Conservation (phyloP, 1,140 invertebrate species). For the Lysiphlebus fabarum region DNA sequence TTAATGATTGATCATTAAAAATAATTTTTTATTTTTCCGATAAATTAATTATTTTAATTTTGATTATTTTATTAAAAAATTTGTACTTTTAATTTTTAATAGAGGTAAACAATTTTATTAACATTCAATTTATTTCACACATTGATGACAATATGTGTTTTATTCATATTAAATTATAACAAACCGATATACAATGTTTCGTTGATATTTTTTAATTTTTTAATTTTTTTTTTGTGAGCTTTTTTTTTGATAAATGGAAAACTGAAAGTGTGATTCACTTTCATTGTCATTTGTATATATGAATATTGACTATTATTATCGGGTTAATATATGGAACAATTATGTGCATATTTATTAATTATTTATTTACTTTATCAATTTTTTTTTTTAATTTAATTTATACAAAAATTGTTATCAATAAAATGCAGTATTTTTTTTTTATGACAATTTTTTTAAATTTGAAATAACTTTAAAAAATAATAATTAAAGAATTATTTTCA, state of each 20-base stretch:
- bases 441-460: neutral
- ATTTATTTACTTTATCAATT: too few relatives aligned
- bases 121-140: conserved; percentile 14
- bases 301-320: conserved; percentile 12
- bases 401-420: too few relatives aligned
- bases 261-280: conserved; percentile 43
- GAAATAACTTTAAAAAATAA: conserved; percentile 1
- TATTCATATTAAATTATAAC: neutral
- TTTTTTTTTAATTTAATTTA: too few relatives aligned
- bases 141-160: conserved; percentile 6
- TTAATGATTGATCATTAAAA: conserved; percentile 20
- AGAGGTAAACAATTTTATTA: conserved; percentile 24
- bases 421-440: too few relatives aligned
- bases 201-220: conserved; percentile 16
- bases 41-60: neutral
- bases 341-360: too few relatives aligned
- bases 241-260: conserved; percentile 28
- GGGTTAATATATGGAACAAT: too few relatives aligned
- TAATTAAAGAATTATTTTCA: neutral
- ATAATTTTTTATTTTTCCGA: conserved; percentile 12
- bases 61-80: conserved; percentile 20
- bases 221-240: conserved; percentile 17
- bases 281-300: conserved; percentile 36
- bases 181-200: conserved; percentile 15
- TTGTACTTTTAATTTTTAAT: conserved; percentile 23